phyloP scores from a whole-genome alignment of 2,888 invertebrate genomes.

The Drosophila atripex region DNA sequence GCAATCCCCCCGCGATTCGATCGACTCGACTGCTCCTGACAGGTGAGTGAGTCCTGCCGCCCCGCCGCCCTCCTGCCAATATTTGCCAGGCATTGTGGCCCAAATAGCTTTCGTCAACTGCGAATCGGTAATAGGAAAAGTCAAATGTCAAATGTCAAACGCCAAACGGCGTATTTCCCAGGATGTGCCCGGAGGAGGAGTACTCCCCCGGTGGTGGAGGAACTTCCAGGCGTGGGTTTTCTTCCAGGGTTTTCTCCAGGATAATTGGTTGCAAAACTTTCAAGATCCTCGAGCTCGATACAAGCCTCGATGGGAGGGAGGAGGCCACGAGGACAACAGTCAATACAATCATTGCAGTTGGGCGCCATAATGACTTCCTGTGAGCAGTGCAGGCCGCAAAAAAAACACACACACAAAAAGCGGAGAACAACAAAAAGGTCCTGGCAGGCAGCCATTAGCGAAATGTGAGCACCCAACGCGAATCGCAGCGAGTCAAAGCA shows the following conservation, averaged over 20 bases:
- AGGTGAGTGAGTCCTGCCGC: background rate
- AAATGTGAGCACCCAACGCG: slow-evolving; percentile 78
- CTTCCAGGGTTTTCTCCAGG: background rate
- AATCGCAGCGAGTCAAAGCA: slow-evolving; percentile 50
- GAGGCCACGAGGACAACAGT: slow-evolving; percentile 43
- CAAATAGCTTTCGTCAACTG: slow-evolving; percentile 1
- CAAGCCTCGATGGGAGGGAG: slow-evolving; percentile 55
- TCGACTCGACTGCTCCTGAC: slow-evolving; percentile 30
- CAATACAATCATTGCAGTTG: slow-evolving; percentile 73
- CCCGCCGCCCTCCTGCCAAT: background rate
- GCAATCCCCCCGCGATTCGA: no score
- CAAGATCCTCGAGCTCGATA: slow-evolving; percentile 50
- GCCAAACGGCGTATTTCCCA: no score
- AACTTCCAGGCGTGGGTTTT: background rate
- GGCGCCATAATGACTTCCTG: slow-evolving; percentile 78
- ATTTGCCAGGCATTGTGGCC: background rate
- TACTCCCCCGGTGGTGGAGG: no score
- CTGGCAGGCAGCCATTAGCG: slow-evolving; percentile 78
- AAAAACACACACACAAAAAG: slow-evolving; percentile 23
- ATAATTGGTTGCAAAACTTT: slow-evolving; percentile 28
- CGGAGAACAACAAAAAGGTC: slow-evolving; percentile 37
- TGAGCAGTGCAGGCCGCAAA: slow-evolving; percentile 50
- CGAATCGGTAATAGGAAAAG: background rate
- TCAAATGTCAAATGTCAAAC: background rate
- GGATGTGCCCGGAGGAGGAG: background rate